A percentile compares a stretch with the other conserved stretches of the same genome.
phyloP scores from a whole-genome alignment of 2,113 vertebrate genomes.

The Cnemophilus loriae region DNA sequence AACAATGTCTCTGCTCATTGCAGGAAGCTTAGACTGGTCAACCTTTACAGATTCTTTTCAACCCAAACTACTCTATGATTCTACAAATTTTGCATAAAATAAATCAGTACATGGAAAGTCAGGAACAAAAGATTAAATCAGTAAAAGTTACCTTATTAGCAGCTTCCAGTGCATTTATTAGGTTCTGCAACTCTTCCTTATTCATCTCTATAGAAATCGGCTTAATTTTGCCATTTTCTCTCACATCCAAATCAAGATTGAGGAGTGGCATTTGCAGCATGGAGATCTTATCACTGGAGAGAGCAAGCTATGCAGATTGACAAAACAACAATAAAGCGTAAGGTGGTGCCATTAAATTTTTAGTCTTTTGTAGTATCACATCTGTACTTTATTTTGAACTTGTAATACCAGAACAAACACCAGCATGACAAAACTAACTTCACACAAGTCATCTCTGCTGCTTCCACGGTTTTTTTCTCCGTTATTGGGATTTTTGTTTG shows the following conservation, averaged over 20 bases:
- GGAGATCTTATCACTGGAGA: conserved; percentile 95
- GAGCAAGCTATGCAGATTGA: conserved; percentile 77
- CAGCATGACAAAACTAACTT: neutral
- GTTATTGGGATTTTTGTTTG: neutral
- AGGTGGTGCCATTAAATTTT: neutral
- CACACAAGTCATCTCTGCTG: neutral
- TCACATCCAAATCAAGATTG: conserved; percentile 86
- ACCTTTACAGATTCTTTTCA: neutral
- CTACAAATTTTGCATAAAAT: neutral
- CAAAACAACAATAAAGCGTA: neutral
- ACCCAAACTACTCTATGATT: neutral
- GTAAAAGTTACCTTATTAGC: conserved; percentile 86
- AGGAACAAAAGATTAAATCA: neutral
- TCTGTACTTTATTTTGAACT: neutral
- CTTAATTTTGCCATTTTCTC: conserved; percentile 76
- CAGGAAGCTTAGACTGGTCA: neutral
- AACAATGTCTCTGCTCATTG: neutral
- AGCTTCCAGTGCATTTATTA: conserved; percentile 87
- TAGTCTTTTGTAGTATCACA: neutral
- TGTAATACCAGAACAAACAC: neutral
- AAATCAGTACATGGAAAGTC: neutral
- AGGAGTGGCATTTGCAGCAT: conserved; percentile 89
- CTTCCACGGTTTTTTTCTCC: neutral
- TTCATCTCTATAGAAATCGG: conserved; percentile 87
- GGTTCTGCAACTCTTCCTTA: conserved; percentile 86